Evolutionary conservation across 2,888 invertebrate genomes (phyloP).

Genomic region (Drosophila cognata): DNA sequence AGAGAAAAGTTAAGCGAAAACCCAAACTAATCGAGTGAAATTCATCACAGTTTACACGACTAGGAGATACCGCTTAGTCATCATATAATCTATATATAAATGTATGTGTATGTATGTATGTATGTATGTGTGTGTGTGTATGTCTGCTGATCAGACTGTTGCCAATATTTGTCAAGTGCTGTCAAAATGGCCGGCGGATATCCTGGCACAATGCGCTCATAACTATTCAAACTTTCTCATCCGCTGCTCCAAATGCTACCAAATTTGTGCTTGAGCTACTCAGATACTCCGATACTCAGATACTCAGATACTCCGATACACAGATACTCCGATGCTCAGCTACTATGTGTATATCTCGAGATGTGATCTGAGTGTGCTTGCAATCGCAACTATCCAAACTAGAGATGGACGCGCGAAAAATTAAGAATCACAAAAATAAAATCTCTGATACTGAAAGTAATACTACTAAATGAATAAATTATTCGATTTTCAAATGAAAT

Average conservation of each 20-base stretch:
- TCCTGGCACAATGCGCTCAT: constrained; percentile 17
- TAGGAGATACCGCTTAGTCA: neutral
- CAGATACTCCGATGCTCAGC: neutral
- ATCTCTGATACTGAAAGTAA: neutral
- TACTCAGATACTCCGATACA: neutral
- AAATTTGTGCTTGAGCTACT: neutral
- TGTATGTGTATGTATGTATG: neutral
- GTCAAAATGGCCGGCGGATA: constrained; percentile 32
- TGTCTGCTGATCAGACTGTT: neutral
- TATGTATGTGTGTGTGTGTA: too few relatives aligned
- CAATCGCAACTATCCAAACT: constrained; percentile 4
- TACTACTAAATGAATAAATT: neutral
- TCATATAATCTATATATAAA: neutral
- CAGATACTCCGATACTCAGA: neutral
- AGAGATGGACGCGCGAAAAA: constrained; percentile 1
- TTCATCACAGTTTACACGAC: neutral
- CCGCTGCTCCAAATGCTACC: constrained; percentile 4
- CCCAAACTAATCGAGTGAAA: constrained; percentile 6
- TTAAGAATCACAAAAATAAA: fast-evolving
- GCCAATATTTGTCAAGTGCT: neutral
- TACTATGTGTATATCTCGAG: constrained; percentile 4
- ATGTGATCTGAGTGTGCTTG: constrained; percentile 3
- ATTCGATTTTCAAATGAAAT: too few relatives aligned
- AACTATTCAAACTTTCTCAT: neutral
- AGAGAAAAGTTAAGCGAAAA: constrained; percentile 36